A percentile compares a stretch with the other conserved stretches of the same genome.
Evolutionary conservation across 2,113 vertebrate species (phyloP).

Genomic region (Cathartes aura): DNA sequence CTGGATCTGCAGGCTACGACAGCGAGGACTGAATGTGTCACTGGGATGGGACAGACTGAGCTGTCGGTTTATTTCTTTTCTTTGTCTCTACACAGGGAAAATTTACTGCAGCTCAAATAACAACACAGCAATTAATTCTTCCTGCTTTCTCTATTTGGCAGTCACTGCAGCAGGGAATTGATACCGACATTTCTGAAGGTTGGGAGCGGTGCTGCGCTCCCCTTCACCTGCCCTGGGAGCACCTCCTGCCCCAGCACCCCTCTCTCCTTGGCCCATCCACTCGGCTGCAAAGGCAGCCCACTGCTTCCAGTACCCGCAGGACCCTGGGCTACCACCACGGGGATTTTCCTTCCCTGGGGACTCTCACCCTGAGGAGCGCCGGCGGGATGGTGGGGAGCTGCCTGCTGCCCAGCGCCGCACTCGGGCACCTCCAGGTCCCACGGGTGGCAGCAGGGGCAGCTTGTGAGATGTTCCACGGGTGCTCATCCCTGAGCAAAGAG

Average conservation of each 20-base stretch:
- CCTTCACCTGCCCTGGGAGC: background rate
- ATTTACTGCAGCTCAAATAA: background rate
- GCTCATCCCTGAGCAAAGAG: background rate
- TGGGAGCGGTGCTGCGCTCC: background rate
- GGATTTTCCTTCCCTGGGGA: background rate
- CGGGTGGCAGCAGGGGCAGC: background rate
- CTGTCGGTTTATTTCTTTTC: background rate
- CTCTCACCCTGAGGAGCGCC: background rate
- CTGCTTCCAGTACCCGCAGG: background rate
- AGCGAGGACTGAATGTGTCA: background rate
- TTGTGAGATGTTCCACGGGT: background rate
- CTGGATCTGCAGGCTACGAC: background rate
- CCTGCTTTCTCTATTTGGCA: background rate
- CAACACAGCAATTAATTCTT: background rate
- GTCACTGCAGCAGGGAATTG: background rate
- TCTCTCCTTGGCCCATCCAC: background rate
- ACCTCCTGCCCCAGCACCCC: background rate
- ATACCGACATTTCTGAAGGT: background rate
- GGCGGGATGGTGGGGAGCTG: background rate
- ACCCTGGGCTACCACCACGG: background rate
- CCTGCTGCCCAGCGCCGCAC: background rate
- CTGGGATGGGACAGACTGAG: background rate
- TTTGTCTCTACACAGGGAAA: background rate
- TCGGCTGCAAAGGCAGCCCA: background rate
- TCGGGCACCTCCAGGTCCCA: background rate